Evolutionary conservation across 2,888 invertebrate genomes (phyloP).

Genomic region (Luperina nickerlii): DNA sequence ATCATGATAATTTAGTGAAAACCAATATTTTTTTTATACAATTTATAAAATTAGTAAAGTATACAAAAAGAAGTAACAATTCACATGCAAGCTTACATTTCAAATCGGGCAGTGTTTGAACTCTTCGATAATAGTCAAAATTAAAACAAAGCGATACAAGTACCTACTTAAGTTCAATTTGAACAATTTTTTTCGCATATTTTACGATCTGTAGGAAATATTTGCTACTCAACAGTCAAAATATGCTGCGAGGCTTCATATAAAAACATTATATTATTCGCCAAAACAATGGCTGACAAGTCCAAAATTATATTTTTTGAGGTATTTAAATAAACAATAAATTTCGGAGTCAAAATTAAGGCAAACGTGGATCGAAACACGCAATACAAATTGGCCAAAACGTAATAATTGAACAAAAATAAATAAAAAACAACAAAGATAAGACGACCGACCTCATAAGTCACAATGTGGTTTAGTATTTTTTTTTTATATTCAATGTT

Average conservation of each 20-base stretch:
- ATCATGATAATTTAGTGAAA: conserved; percentile 60
- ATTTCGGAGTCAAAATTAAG: conserved; percentile 17
- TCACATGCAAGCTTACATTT: conserved; percentile 33
- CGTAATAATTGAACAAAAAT: conserved; percentile 34
- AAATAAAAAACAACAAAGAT: conserved; percentile 38
- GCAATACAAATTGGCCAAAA: conserved; percentile 22
- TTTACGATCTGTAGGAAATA: conserved; percentile 21
- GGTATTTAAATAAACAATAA: conserved; percentile 35
- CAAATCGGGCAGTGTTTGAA: conserved; percentile 22
- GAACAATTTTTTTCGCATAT: background rate
- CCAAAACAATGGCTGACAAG: conserved; percentile 16
- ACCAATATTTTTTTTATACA: conserved; percentile 67
- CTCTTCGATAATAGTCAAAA: conserved; percentile 11
- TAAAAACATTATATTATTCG: conserved; percentile 18
- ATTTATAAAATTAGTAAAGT: conserved; percentile 41
- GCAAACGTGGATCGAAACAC: conserved; percentile 25
- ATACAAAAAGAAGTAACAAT: conserved; percentile 56
- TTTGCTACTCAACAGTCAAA: conserved; percentile 27
- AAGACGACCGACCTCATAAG: conserved; percentile 19
- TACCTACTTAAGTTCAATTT: conserved; percentile 5
- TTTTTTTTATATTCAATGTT: conserved; percentile 27
- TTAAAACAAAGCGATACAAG: conserved; percentile 3
- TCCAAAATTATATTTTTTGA: conserved; percentile 26
- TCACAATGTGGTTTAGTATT: conserved; percentile 10
- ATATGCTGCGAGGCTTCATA: conserved; percentile 13